These are phyloP conservation scores for Epiblema foenella DNA, from an alignment of 2,888 invertebrate species.

Conservation along the genomic window DNA sequence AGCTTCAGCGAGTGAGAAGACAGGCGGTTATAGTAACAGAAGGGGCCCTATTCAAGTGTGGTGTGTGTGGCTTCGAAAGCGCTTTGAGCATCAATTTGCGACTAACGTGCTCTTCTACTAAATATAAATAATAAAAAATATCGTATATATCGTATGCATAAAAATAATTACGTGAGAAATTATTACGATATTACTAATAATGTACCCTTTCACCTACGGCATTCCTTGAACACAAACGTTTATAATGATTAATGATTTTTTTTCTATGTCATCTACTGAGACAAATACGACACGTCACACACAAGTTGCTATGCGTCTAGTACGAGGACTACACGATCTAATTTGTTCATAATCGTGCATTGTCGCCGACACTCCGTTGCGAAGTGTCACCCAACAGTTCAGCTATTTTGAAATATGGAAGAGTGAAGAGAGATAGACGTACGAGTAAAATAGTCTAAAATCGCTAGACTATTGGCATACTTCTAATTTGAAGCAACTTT, in stretches of 20 bases:
- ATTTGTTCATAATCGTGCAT: slow-evolving; percentile 77
- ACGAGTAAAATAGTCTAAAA: slow-evolving; percentile 62
- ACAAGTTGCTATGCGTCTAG: slow-evolving; percentile 76
- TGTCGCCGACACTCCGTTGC: slow-evolving; percentile 62
- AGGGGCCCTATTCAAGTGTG: slow-evolving; percentile 52
- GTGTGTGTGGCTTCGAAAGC: slow-evolving; percentile 58
- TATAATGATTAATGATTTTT: slow-evolving; percentile 55
- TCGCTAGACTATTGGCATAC: slow-evolving; percentile 59
- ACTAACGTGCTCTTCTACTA: slow-evolving; percentile 55
- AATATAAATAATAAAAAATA: slow-evolving; percentile 46
- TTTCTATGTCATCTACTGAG: slow-evolving; percentile 57
- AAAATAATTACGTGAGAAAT: slow-evolving; percentile 53
- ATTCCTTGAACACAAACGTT: slow-evolving; percentile 70
- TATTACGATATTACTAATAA: slow-evolving; percentile 57
- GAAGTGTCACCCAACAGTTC: slow-evolving; percentile 52
- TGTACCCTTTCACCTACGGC: slow-evolving; percentile 74
- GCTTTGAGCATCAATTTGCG: slow-evolving; percentile 54
- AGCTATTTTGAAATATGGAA: slow-evolving; percentile 80
- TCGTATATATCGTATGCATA: slow-evolving; percentile 48
- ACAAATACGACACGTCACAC: slow-evolving; percentile 71
- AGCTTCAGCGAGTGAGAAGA: slow-evolving; percentile 37
- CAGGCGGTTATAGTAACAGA: slow-evolving; percentile 42
- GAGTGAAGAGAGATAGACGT: slow-evolving; percentile 78
- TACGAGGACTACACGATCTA: slow-evolving; percentile 67
- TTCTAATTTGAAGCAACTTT: slow-evolving; percentile 52